These are phyloP conservation scores for Cremastinae sp. DNA, from an alignment of 2,888 invertebrate species.

Conservation along the genomic window DNA sequence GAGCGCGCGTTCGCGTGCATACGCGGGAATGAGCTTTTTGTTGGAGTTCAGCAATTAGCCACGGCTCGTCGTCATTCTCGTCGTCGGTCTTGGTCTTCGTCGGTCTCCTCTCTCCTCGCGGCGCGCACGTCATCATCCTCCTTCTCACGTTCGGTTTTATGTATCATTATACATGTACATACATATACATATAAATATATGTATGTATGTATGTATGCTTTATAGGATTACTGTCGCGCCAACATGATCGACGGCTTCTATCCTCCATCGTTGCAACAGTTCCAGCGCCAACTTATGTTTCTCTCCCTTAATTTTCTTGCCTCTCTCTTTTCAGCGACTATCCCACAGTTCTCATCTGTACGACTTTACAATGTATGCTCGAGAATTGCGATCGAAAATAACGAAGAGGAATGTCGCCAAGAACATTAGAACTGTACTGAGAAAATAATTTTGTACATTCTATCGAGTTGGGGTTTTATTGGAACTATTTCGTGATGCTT, in stretches of 20 bases:
- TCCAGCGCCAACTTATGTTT: conserved; percentile 21
- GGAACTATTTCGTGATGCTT: no score
- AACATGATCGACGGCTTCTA: conserved; percentile 62
- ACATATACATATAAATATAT: no score
- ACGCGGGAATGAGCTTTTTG: conserved; percentile 73
- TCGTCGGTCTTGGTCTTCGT: conserved; percentile 47
- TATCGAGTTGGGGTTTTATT: no score
- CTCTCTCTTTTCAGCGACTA: neutral
- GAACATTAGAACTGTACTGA: neutral
- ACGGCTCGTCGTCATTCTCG: conserved; percentile 75
- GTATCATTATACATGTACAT: conserved; percentile 1
- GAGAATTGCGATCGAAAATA: neutral
- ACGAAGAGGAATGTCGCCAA: neutral
- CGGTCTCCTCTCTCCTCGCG: conserved; percentile 14
- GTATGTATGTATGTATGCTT: neutral
- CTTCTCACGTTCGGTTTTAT: conserved; percentile 54
- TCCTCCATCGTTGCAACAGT: conserved; percentile 52
- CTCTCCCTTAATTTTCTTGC: conserved; percentile 7
- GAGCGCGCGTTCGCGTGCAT: conserved; percentile 46
- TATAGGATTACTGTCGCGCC: conserved; percentile 60
- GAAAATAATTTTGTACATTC: no score
- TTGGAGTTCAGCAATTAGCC: conserved; percentile 76
- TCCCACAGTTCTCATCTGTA: neutral
- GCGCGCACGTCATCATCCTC: conserved; percentile 31
- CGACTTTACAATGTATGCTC: neutral